Percentiles rank a stretch among this genome's conserved stretches.
Evolutionary conservation across 2,888 invertebrate genomes (phyloP).

Genomic region (Stenodera caucasica): DNA sequence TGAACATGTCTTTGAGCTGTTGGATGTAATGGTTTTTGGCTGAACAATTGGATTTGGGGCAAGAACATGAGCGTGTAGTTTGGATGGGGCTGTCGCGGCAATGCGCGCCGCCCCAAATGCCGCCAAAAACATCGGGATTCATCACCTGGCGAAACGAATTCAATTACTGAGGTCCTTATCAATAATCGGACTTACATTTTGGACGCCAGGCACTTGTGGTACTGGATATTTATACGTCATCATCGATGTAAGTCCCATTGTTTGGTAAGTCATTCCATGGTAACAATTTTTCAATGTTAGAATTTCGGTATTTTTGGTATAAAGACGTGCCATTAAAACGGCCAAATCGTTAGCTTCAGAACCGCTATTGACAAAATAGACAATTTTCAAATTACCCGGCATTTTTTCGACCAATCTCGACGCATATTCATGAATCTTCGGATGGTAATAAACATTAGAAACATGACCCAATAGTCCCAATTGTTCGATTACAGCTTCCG

Average conservation of each 20-base stretch:
- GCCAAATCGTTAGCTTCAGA: constrained; percentile 98
- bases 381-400: constrained; percentile 84
- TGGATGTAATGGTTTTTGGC: constrained; percentile 80
- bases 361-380: constrained; percentile 94
- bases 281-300: constrained; percentile 87
- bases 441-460: constrained; percentile 89
- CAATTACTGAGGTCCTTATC: no score
- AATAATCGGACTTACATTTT: constrained; percentile 64
- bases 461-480: constrained; percentile 85
- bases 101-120: constrained; percentile 84
- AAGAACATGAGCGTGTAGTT: constrained; percentile 68
- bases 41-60: constrained; percentile 64
- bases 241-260: constrained; percentile 78
- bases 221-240: constrained; percentile 78
- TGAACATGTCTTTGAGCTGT: constrained; percentile 79
- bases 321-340: constrained; percentile 78
- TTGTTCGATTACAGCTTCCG: constrained; percentile 77
- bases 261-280: constrained; percentile 86
- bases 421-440: constrained; percentile 88
- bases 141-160: constrained; percentile 64
- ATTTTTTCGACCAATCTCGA: constrained; percentile 77
- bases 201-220: constrained; percentile 69
- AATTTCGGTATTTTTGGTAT: constrained; percentile 84
- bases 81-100: constrained; percentile 89
- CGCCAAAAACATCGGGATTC: constrained; percentile 90